These are phyloP conservation scores for Paedocypris sp. DNA, from an alignment of 2,113 vertebrate genomes.

Conservation along the genomic window DNA sequence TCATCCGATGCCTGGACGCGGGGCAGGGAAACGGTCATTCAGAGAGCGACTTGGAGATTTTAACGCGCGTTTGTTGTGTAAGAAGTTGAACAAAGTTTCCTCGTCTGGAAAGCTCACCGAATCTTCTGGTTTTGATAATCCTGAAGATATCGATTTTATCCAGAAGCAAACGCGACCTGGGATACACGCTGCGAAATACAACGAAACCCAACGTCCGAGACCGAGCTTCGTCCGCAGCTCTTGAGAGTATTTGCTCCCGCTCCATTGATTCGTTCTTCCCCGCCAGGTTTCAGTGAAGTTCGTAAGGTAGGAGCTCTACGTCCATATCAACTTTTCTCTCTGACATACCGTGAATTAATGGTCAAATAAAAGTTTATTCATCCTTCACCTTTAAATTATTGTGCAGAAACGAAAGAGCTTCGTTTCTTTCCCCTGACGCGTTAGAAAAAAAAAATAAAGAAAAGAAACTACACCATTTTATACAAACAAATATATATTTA, in stretches of 20 bases:
- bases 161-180: constrained; percentile 9
- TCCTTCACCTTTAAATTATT: constrained; percentile 29
- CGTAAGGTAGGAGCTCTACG: constrained; percentile 22
- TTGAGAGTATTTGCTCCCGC: not conserved
- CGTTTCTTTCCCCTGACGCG: constrained; percentile 1
- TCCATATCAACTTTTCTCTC: not conserved
- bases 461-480: too few species aligned
- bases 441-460: too few species aligned
- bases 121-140: constrained; percentile 34
- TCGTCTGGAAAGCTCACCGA: constrained; percentile 38
- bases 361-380: constrained; percentile 22
- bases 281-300: not conserved
- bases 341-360: constrained; percentile 9
- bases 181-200: not conserved
- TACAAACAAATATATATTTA: too few species aligned
- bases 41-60: not conserved
- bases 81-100: constrained; percentile 47
- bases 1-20: not conserved
- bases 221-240: not conserved
- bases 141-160: not conserved
- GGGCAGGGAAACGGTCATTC: not conserved
- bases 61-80: not conserved
- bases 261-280: not conserved
- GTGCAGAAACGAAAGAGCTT: constrained; percentile 7
- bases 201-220: not conserved